Evolutionary conservation across 2,113 vertebrate genomes (phyloP), one percentile per base, ranked within the genome.

Genomic region (Manacus vitellinus): DNA sequence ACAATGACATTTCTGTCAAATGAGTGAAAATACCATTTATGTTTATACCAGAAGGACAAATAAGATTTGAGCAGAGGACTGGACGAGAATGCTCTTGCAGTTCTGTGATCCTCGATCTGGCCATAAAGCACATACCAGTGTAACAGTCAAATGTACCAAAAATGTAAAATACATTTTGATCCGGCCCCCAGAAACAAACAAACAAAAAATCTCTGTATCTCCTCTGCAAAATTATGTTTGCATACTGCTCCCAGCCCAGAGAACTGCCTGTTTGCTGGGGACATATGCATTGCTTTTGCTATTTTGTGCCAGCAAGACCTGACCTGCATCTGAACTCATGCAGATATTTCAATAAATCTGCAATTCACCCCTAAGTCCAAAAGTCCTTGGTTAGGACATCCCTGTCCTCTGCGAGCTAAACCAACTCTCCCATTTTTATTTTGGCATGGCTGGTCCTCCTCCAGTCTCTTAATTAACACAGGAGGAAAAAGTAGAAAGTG

Each of bases 381-480:
- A 92, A 90, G 72, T 62, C 51, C 28, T 82, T 46, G 74, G 52
- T 93, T 83, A 79, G 79, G 85, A 77, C 82, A 96, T 23, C 62
- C 18, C 25, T 54, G n/a, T 31, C 92, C 75, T 90, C 13, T 55
- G 47, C 24, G 30, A 88, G 88, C 55, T 52, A 85, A 79, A 89
- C 55, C 31, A 65, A 22, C 22, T 78, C 61, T 85, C 71, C 22
- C 63, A 9, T 8, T 91, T 95, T 88, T 78, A 80, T 87, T 97
- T 95, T 93, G 82, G 61, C 61, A 43, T 65, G 82, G 76, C 70
- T 87, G 74, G 46, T 85, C 71, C 49, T 96, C 56, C 43, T 81
- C 63, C 54, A 73, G 49, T 8, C 87, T 81, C 77, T 77, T 93
- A 95, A 97, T 96, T 96, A 97, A 88, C 5, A 12, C 31, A 84